Conservation (phyloP, 1,140 invertebrate species). For the Nixonia krombeini region DNA sequence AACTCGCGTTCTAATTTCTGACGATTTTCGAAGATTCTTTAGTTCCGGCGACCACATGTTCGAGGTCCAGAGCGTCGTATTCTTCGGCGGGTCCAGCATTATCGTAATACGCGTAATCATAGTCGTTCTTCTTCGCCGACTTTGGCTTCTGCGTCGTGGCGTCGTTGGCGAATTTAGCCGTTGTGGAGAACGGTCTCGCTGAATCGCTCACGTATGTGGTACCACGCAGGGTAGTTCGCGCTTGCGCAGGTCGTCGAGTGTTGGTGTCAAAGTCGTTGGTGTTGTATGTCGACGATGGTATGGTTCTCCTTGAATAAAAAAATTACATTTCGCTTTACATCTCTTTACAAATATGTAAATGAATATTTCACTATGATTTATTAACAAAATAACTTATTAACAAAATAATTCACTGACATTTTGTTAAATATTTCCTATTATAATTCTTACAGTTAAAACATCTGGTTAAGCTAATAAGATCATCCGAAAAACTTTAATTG, state of each 20-base stretch:
- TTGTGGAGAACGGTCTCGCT: slow-evolving; percentile 60
- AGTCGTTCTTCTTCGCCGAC: slow-evolving; percentile 65
- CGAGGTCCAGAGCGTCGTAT: slow-evolving; percentile 66
- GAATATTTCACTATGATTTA: too few relatives aligned
- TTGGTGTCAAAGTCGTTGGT: slow-evolving; percentile 59
- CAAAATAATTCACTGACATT: too few relatives aligned
- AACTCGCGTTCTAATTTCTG: slow-evolving; percentile 32
- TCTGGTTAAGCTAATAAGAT: too few relatives aligned
- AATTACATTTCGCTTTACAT: neutral
- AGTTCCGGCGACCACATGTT: slow-evolving; percentile 59
- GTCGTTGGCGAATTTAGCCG: slow-evolving; percentile 52
- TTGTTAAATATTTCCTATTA: too few relatives aligned
- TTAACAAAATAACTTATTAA: too few relatives aligned
- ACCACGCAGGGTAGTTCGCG: slow-evolving; percentile 51
- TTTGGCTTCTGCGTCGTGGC: slow-evolving; percentile 54
- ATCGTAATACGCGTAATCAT: slow-evolving; percentile 70
- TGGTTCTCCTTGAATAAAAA: slow-evolving; percentile 48
- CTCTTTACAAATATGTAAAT: slow-evolving; percentile 3
- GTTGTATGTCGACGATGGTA: slow-evolving; percentile 58
- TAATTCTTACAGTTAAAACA: too few relatives aligned
- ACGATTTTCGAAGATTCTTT: slow-evolving; percentile 68
- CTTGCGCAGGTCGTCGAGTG: slow-evolving; percentile 45
- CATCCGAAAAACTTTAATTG: too few relatives aligned
- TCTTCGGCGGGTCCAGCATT: slow-evolving; percentile 60
- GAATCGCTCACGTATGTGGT: slow-evolving; percentile 59